Conservation (phyloP, 2,888 invertebrate species). For the Agelastica alni region DNA sequence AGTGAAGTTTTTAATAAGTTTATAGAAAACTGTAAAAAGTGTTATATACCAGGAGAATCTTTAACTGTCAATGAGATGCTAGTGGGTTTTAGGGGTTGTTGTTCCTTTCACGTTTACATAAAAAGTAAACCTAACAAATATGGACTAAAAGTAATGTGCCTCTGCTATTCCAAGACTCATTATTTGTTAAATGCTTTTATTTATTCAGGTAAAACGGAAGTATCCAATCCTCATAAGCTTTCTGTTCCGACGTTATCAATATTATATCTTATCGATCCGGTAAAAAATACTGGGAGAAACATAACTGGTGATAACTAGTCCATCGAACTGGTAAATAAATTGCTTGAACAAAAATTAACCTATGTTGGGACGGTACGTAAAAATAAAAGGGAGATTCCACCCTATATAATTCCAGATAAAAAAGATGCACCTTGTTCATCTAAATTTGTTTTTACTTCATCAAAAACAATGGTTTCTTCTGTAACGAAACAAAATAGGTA, state of each 20-base stretch:
- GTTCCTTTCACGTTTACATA: neutral
- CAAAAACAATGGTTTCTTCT: neutral
- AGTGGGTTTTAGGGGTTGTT: conserved; percentile 3
- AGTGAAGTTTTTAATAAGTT: neutral
- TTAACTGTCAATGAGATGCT: neutral
- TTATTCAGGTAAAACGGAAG: too few species aligned
- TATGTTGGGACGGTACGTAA: neutral
- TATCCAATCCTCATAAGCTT: too few species aligned
- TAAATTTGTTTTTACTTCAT: neutral
- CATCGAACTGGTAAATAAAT: neutral
- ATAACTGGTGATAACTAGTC: too few species aligned
- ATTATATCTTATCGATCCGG: too few species aligned
- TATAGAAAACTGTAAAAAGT: neutral
- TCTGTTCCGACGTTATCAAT: too few species aligned
- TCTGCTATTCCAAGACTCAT: neutral
- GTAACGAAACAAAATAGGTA: neutral
- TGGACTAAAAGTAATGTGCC: neutral
- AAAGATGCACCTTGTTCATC: neutral
- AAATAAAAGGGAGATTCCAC: neutral
- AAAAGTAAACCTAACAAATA: conserved; percentile 1
- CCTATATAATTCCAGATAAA: neutral
- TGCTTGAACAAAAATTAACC: neutral
- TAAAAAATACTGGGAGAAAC: too few species aligned
- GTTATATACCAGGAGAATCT: conserved; percentile 1
- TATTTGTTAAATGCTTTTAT: neutral